Percentiles rank a stretch among this genome's conserved stretches.
Conservation (phyloP, 1,140 invertebrate genomes). For the Drosophila baimaii region DNA sequence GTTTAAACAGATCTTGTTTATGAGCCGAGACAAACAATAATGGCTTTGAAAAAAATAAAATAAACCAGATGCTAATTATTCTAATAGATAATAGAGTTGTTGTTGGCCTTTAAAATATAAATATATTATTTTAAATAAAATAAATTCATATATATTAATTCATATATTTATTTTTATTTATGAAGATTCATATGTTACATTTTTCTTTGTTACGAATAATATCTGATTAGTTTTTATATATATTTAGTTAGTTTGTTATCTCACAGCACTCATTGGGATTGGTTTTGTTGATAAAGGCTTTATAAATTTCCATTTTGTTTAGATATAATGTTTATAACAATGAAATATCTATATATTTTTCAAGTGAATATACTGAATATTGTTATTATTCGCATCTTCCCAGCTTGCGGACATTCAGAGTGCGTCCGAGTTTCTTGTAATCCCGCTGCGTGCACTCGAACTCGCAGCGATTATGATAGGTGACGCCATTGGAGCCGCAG, state of each 20-base stretch:
- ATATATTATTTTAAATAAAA: no score
- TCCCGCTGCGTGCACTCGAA: conserved; percentile 78
- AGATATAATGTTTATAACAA: neutral
- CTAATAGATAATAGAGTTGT: neutral
- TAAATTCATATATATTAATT: no score
- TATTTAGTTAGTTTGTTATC: neutral
- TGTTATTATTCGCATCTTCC: conserved; percentile 47
- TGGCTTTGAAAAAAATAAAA: no score
- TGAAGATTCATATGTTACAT: neutral
- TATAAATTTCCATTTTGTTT: no score
- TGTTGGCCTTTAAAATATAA: neutral
- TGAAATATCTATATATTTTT: neutral
- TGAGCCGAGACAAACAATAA: neutral
- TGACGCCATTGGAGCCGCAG: conserved; percentile 76
- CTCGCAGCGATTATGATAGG: conserved; percentile 75
- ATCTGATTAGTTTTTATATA: neutral
- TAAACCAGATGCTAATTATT: no score
- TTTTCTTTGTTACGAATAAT: neutral
- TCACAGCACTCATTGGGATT: conserved; percentile 17
- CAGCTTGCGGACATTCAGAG: conserved; percentile 43
- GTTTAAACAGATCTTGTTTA: neutral
- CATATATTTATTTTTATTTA: neutral
- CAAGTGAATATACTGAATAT: no score
- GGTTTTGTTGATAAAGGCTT: no score
- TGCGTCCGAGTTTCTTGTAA: conserved; percentile 57